Evolutionary conservation across 2,797 vertebrate species (phyloP), one percentile per base, ranked within the genome.

Genomic region (Semotilus atromaculatus): DNA sequence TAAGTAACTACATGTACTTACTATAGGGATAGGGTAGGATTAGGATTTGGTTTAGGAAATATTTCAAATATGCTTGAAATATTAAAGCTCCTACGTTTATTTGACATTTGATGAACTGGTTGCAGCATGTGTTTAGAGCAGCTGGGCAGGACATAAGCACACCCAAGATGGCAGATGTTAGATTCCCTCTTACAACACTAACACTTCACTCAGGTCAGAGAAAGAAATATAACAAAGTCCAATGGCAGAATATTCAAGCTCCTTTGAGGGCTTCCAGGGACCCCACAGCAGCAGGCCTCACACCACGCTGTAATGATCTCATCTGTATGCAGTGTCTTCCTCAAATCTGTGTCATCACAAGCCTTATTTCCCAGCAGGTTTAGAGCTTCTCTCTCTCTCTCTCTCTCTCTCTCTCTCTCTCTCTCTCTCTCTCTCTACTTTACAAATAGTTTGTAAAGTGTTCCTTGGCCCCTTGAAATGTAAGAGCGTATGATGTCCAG

Each of bases 251-350:
- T 71, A 58, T 81, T 55, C 45, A 67, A 38, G 64, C 5, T 34
- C 48, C 51, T 81, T 66, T 26, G 67, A 43, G 19, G 34, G 31
- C 4, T 75, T 67, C 45, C 48, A 75, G n/a, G 26, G 68, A 66
- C 82, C 89, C 87, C 21, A 5, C 71, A 45, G 70, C 70, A 64
- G 66, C 60, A 89, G 83, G 58, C 87, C 86, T 91, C 89, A 88
- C 82, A 68, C 80, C 82, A 80, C 75, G 87, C 90, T 88, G 82
- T 93, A 94, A 93, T 94, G 91, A 93, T 91, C 91, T 93, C 88
- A 93, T 94, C 92, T 94, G 90, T 93, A 94, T 93, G 92, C 93
- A 90, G 88, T 92, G 90, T 93, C 90, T 91, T 90, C 85, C 83
- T 91, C 82, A 88, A 89, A 91, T 91, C 90, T 86, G 85, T 87